Base-by-base conservation (phyloP, 1,140 invertebrate species). In the Thaumatotibia leucotreta region DNA sequence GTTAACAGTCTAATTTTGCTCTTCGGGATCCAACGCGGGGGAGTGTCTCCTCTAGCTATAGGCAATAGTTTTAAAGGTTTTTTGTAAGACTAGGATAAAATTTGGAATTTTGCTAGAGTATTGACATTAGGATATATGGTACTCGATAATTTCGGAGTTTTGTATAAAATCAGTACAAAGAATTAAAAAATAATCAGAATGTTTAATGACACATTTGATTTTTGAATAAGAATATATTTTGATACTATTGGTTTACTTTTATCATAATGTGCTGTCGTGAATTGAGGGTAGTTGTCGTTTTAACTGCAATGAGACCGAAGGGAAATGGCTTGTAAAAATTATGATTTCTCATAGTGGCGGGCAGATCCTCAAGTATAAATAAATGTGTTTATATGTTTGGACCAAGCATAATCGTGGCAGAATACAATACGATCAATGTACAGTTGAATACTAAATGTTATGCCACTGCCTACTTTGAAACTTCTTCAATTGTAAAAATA, bases 151-250 rank as follows among this genome's bases (percentile, higher is more conserved):
- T 79, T 73, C 72, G 72, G 70, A 67, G 69, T 80, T 76, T 80
- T 86, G 81, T 88, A 87, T 86, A 58, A 58, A 52, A 88, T 88
- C 84, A 88, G 86, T 89, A 89, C 87, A 88, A 89, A 88, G 78
- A 82, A 80, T 81, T 76, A 72, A 69, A 77, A 83, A 77, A 67
- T 73, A 67, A 79, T 79, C 73, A 75, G 67, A 73, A 74, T 70
- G 72, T 80, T 79, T 52, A 76, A 72, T 75, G 70, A 75, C 45
- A 65, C 72, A 75, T 76, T 80, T 63, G 74, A 74, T 83, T 85
- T n/a, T 45, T 65, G 75, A 65, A 75, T 78, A 75, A 78, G 72
- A 80, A 73, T 80, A 80, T 87, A 86, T 87, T 86, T 87, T 85
- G 83, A 86, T 85, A 84, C 76, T 72, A 79, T 70, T 76, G 68